Evolutionary conservation across 2,888 invertebrate species (phyloP).

Genomic region (Limnephilus auricula): DNA sequence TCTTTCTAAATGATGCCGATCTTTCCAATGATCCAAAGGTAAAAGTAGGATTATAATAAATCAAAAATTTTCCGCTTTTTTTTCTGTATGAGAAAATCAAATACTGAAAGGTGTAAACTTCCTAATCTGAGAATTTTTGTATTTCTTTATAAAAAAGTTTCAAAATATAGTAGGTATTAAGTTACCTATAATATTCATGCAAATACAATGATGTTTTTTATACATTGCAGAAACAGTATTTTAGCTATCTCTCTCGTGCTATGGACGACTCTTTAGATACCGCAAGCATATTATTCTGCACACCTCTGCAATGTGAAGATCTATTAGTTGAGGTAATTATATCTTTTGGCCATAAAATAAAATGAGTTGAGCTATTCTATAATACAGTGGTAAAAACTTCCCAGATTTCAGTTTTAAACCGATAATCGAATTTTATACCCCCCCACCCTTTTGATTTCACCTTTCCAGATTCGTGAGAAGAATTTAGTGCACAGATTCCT

Average conservation of each 20-base stretch:
- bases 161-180: no score
- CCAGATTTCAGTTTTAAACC: no score
- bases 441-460: not conserved
- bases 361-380: not conserved
- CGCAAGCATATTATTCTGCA: slow-evolving; percentile 77
- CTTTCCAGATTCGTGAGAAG: slow-evolving; percentile 68
- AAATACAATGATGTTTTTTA: not conserved
- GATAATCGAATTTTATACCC: no score
- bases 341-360: not conserved
- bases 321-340: slow-evolving; percentile 76
- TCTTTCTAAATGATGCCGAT: not conserved
- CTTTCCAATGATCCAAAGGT: not conserved
- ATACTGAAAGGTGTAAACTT: no score
- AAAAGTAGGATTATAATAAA: not conserved
- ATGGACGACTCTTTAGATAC: slow-evolving; percentile 75
- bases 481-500: slow-evolving; percentile 81
- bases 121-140: no score
- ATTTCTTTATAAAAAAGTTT: no score
- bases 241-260: slow-evolving; percentile 74
- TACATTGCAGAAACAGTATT: slow-evolving; percentile 72
- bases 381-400: not conserved
- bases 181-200: not conserved
- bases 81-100: no score
- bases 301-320: slow-evolving; percentile 77
- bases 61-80: no score